A percentile compares a stretch with the other conserved stretches of the same genome.
Evolutionary conservation across 2,888 invertebrate genomes (phyloP).

Genomic region (Cenopis cana): DNA sequence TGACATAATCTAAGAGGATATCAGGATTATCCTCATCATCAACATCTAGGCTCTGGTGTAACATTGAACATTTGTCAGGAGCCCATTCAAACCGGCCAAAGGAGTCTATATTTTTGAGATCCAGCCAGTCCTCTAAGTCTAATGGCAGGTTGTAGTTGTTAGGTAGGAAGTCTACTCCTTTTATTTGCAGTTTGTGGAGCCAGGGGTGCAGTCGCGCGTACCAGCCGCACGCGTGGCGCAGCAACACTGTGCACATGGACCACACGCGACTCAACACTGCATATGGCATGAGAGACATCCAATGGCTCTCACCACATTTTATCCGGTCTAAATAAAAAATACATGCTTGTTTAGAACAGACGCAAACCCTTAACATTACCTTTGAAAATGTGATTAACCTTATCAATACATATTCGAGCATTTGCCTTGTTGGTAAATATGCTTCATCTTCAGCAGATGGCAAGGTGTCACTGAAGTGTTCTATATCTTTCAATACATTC

Average conservation of each 20-base stretch:
- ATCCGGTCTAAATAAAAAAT: constrained; percentile 81
- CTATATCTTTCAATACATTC: constrained; percentile 74
- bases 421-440: constrained; percentile 85
- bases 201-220: constrained; percentile 76
- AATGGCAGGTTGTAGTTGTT: constrained; percentile 71
- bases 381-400: constrained; percentile 84
- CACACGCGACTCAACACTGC: constrained; percentile 83
- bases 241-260: constrained; percentile 76
- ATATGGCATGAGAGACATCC: constrained; percentile 83
- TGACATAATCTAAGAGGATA: constrained; percentile 69
- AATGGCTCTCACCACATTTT: constrained; percentile 83
- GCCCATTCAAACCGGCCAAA: constrained; percentile 72
- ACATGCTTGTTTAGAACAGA: constrained; percentile 77
- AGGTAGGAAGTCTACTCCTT: constrained; percentile 81
- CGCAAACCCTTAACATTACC: constrained; percentile 79
- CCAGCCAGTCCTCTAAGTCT: constrained; percentile 78
- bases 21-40: constrained; percentile 63
- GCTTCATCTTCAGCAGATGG: constrained; percentile 62
- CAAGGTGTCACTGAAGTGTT: constrained; percentile 64
- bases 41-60: constrained; percentile 55
- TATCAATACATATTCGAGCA: constrained; percentile 83
- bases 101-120: constrained; percentile 75
- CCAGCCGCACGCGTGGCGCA: constrained; percentile 80
- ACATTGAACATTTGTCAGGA: constrained; percentile 56
- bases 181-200: constrained; percentile 65